A percentile compares a stretch with the other conserved stretches of the same genome.
Evolutionary conservation across 2,888 invertebrate species (phyloP).

Genomic region (Chromoteleia sp.): DNA sequence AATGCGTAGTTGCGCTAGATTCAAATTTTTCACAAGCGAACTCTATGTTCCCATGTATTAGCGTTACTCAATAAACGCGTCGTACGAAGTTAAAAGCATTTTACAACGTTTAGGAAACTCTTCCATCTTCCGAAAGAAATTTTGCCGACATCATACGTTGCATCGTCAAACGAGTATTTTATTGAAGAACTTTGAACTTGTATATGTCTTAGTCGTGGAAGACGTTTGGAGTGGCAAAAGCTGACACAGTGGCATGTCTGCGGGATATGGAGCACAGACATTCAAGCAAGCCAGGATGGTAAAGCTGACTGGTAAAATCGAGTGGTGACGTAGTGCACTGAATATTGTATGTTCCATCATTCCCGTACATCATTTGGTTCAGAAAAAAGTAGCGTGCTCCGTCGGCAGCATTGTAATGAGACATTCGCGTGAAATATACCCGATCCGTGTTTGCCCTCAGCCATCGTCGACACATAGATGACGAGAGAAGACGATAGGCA

Average conservation of each 20-base stretch:
- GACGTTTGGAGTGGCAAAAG: constrained; percentile 69
- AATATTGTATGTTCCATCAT: constrained; percentile 78
- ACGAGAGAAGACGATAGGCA: constrained; percentile 59
- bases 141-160: constrained; percentile 59
- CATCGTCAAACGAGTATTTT: constrained; percentile 70
- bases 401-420: constrained; percentile 73
- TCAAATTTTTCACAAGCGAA: constrained; percentile 11
- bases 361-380: constrained; percentile 77
- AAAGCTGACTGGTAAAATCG: constrained; percentile 77
- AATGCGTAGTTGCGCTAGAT: too few relatives aligned
- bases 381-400: constrained; percentile 75
- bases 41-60: constrained; percentile 25
- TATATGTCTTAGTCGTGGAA: constrained; percentile 66
- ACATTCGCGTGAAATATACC: constrained; percentile 72
- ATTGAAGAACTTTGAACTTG: constrained; percentile 71
- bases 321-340: constrained; percentile 78
- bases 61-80: constrained; percentile 46
- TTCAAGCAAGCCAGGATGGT: constrained; percentile 67
- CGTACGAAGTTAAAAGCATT: constrained; percentile 51
- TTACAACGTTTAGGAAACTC: constrained; percentile 56
- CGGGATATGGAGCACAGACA: constrained; percentile 68
- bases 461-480: constrained; percentile 65
- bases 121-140: constrained; percentile 60
- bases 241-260: constrained; percentile 70
- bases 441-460: constrained; percentile 70